Evolutionary conservation across 2,113 vertebrate genomes (phyloP), one percentile per base, ranked within the genome.

Genomic region (Nematolebias whitei): DNA sequence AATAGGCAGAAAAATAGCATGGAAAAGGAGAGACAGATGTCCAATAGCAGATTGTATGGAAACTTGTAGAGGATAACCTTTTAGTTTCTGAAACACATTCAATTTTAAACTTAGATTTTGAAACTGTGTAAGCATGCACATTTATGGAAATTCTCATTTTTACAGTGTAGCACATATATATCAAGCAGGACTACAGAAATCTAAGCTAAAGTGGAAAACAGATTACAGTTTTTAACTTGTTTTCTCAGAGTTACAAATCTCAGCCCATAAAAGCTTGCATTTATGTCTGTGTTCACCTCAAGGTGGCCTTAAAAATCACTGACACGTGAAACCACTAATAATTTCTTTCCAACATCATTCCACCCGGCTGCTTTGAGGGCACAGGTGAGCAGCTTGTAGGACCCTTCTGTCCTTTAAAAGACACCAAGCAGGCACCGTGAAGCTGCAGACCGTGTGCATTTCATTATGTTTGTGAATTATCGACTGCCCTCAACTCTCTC

Each of bases 271-370:
- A 63, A 48, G 61, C 29, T 65, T 62, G 70, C 76, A 78, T 70
- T 76, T 78, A 65, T 76, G 79, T 59, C 77, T 48, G 66, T 75
- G 68, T 78, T 54, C 9, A 40, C 67, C 63, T 44, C 54, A 38
- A 55, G 68, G 78, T 67, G 66, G 80, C 76, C 75, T 83, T 83
- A 84, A 88, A 63, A 88, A 85, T 60, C 79, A 70, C 66, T 80
- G 74, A 75, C 63, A 82, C 76, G 79, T 81, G 54, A 85, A 83
- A 88, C 82, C 58, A 48, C 62, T 73, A 78, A 77, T 82, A 82
- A 68, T 20, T n/a, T n/a, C 49, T n/a, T 26, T 11, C 18, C 52
- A 13, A 19, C 2, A 12, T 55, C 20, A 20, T 50, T 20, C 29
- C 47, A 40, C 29, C 40, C 23, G 7, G 1, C 48, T 67, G 71